phyloP scores from a whole-genome alignment of 2,797 vertebrate genomes.

The Rhabdophis nuchalis region DNA sequence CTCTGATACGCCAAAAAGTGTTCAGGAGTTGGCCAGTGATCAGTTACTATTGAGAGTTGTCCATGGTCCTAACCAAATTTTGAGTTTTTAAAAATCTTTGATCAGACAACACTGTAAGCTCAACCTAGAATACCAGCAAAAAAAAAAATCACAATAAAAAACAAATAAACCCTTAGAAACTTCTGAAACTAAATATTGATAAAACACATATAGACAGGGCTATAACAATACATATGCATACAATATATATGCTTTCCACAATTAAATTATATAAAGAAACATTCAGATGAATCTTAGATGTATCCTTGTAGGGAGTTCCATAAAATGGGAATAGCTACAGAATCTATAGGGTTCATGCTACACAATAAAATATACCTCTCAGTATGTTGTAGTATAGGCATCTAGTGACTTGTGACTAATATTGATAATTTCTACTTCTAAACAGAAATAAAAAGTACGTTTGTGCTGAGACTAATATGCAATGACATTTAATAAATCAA shows the following conservation, averaged over 20 bases:
- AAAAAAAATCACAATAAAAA: neutral
- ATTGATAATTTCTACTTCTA: neutral
- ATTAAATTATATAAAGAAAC: neutral
- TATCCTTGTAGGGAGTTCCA: neutral
- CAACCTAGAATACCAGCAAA: neutral
- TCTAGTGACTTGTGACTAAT: neutral
- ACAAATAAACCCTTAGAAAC: neutral
- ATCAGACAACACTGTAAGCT: neutral
- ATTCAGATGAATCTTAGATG: too few relatives aligned
- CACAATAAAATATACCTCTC: neutral
- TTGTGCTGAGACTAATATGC: neutral
- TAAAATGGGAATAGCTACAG: neutral
- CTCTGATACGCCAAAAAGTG: too few relatives aligned
- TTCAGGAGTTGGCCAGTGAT: neutral
- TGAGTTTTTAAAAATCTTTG: neutral
- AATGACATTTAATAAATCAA: slow-evolving; percentile 29
- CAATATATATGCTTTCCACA: neutral
- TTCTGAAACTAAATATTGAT: neutral
- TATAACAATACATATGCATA: neutral
- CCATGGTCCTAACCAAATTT: neutral
- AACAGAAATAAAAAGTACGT: neutral
- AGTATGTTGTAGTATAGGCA: neutral
- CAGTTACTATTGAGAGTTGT: neutral
- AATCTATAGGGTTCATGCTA: neutral
- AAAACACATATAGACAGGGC: too few relatives aligned